Evolutionary conservation across 2,113 vertebrate species (phyloP).

Genomic region (Cynopterus brachyotis): DNA sequence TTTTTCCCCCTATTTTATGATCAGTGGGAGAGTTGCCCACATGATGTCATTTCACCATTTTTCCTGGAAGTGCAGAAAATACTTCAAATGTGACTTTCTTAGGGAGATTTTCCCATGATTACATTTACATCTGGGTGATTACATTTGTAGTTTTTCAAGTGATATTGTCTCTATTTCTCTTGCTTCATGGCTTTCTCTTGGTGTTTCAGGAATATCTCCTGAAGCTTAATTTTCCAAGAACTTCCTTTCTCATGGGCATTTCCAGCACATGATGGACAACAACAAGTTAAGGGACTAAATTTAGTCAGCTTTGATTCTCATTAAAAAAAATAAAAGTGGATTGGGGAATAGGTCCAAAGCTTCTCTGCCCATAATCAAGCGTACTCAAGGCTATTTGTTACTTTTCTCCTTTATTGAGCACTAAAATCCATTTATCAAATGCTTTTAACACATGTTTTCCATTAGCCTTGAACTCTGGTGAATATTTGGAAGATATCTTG

Average conservation of each 20-base stretch:
- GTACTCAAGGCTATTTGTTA: not conserved
- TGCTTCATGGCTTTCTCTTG: not conserved
- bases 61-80: not conserved
- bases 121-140: not conserved
- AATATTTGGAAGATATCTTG: not conserved
- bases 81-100: not conserved
- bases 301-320: constrained; percentile 38
- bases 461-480: constrained; percentile 25
- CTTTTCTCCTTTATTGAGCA: not conserved
- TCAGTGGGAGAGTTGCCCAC: not conserved
- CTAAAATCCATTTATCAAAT: not conserved
- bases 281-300: not conserved
- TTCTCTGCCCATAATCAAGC: not conserved
- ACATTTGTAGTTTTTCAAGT: not conserved
- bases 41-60: not conserved
- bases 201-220: not conserved
- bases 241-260: not conserved
- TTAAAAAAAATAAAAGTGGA: not conserved
- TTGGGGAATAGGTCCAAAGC: not conserved
- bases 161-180: not conserved
- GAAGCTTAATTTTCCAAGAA: not conserved
- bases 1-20: not conserved
- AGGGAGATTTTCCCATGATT: not conserved
- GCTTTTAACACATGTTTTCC: constrained; percentile 34
- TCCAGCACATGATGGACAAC: not conserved